Percentiles rank a stretch among this genome's conserved stretches.
These are phyloP conservation scores for Phaethornis superciliosus DNA, from an alignment of 2,113 vertebrate genomes.

Conservation along the genomic window DNA sequence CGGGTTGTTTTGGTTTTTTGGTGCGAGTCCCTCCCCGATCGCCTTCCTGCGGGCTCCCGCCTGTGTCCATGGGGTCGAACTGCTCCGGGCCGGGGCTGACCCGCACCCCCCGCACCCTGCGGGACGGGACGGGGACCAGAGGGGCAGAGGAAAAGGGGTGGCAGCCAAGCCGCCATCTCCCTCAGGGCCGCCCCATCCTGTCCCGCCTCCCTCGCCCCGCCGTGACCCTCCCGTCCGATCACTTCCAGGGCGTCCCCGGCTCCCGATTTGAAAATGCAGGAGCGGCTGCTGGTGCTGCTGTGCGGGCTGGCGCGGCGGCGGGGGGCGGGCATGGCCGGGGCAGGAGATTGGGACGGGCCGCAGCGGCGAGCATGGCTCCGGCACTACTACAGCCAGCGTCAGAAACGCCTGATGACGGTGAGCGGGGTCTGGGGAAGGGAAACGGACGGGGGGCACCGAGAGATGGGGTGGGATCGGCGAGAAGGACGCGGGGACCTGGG, in stretches of 20 bases:
- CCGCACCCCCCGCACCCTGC: no score
- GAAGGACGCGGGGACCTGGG: background rate
- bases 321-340: constrained; percentile 48
- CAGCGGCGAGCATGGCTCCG: constrained; percentile 77
- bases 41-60: no score
- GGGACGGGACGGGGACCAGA: background rate
- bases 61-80: no score
- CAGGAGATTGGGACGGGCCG: constrained; percentile 62
- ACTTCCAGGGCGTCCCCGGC: constrained; percentile 38
- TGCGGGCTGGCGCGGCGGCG: constrained; percentile 78
- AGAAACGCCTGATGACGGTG: constrained; percentile 81
- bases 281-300: constrained; percentile 69
- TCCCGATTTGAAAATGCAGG: constrained; percentile 52
- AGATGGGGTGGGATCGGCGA: background rate
- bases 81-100: no score
- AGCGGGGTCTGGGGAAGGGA: background rate
- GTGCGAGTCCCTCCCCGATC: no score
- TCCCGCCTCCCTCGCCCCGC: background rate
- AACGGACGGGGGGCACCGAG: background rate
- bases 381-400: constrained; percentile 82
- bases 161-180: background rate
- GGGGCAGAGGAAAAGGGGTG: no score
- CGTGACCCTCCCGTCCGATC: background rate
- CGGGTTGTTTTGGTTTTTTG: no score
- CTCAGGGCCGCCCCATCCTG: background rate